Percentiles rank a stretch among this genome's conserved stretches.
Conservation (phyloP, 2,113 vertebrate species). For the Henicopernis longicauda region DNA sequence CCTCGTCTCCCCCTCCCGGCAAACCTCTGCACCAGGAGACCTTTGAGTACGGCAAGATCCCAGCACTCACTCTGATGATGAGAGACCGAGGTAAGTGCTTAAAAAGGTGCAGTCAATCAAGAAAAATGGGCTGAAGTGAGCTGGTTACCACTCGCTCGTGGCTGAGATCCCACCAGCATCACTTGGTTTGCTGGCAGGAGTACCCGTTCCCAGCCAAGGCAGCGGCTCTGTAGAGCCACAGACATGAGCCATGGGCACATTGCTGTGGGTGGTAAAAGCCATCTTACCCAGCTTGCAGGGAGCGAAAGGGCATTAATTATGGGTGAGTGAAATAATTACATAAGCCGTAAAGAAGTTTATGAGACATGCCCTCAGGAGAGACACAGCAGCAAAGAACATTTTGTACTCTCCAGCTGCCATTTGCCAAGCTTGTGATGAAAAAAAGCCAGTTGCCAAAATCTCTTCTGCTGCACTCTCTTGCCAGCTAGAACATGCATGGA, state of each 20-base stretch:
- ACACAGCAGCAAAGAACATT: neutral
- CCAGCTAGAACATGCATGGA: neutral
- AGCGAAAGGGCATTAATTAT: neutral
- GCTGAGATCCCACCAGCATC: neutral
- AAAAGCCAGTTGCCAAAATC: neutral
- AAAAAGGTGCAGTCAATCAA: neutral
- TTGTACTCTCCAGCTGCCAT: neutral
- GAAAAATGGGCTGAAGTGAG: neutral
- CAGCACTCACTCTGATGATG: neutral
- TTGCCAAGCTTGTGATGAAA: neutral
- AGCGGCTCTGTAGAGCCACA: neutral
- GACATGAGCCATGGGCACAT: neutral
- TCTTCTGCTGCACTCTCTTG: neutral
- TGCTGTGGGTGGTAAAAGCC: neutral
- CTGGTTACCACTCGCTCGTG: neutral
- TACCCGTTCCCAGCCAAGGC: neutral
- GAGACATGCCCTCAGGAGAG: neutral
- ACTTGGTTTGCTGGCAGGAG: neutral
- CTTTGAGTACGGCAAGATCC: neutral
- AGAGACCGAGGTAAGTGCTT: neutral
- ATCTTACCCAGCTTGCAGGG: neutral
- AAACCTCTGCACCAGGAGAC: neutral
- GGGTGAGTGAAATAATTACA: neutral
- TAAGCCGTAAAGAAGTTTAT: neutral
- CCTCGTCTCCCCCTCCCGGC: accelerated